These are phyloP conservation scores for Callocephalon fimbriatum DNA, from an alignment of 2,113 vertebrate species.

Conservation along the genomic window DNA sequence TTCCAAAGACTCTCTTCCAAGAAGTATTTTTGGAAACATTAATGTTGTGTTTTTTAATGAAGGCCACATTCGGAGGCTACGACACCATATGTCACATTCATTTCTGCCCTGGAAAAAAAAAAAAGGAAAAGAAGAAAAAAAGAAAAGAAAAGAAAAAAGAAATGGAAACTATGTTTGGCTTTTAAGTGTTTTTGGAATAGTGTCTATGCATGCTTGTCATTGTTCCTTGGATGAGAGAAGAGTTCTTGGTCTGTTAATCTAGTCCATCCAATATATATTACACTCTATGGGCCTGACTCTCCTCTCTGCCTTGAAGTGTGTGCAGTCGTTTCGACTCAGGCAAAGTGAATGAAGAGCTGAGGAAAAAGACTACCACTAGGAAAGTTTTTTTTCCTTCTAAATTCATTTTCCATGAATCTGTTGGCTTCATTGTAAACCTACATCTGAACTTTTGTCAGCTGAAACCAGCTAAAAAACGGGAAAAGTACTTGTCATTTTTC, in stretches of 20 bases:
- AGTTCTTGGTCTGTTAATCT: slow-evolving; percentile 49
- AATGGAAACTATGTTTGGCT: slow-evolving; percentile 77
- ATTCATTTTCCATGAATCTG: slow-evolving; percentile 18
- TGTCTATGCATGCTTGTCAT: slow-evolving; percentile 61
- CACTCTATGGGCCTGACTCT: not conserved
- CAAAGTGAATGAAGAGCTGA: slow-evolving; percentile 20
- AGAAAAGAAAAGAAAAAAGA: slow-evolving; percentile 17
- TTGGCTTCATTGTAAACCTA: not conserved
- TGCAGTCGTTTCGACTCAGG: not conserved
- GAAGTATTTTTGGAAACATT: slow-evolving; percentile 71
- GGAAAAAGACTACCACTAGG: not conserved
- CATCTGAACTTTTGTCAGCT: not conserved
- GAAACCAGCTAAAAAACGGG: not conserved
- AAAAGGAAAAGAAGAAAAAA: not conserved
- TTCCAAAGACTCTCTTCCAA: slow-evolving; percentile 57
- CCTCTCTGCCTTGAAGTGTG: slow-evolving; percentile 16
- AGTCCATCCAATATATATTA: slow-evolving; percentile 51
- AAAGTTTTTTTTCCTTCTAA: not conserved
- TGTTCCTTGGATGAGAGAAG: slow-evolving; percentile 58
- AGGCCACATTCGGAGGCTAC: slow-evolving; percentile 75
- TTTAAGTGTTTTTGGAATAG: slow-evolving; percentile 74
- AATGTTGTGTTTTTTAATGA: slow-evolving; percentile 77
- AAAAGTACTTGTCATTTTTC: not conserved
- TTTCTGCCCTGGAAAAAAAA: slow-evolving; percentile 40
- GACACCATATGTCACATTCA: slow-evolving; percentile 59